A percentile compares a stretch with the other conserved stretches of the same genome.
These are phyloP conservation scores for Coelopa frigida DNA, from an alignment of 1,140 invertebrate species.

Conservation along the genomic window DNA sequence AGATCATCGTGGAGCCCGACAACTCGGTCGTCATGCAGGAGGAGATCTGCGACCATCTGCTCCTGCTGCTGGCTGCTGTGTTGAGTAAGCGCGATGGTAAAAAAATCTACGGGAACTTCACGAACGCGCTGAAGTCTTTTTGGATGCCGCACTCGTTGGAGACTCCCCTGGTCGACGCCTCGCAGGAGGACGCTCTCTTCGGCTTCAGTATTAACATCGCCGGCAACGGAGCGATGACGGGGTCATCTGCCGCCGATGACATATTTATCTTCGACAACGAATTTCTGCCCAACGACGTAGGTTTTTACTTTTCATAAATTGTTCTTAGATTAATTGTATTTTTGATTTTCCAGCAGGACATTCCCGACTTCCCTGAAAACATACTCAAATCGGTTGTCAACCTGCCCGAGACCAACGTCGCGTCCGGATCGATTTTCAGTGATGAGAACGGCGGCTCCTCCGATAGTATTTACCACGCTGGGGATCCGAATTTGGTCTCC, in stretches of 20 bases:
- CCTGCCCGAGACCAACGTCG: background rate
- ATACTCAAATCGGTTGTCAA: constrained; percentile 3
- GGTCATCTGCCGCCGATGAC: constrained; percentile 24
- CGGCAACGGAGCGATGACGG: background rate
- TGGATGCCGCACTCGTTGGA: constrained; percentile 36
- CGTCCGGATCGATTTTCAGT: background rate
- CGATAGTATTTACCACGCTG: constrained; percentile 19
- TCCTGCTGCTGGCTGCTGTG: constrained; percentile 33
- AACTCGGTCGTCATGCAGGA: constrained; percentile 41
- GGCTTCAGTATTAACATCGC: constrained; percentile 19
- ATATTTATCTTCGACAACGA: constrained; percentile 36
- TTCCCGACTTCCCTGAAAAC: constrained; percentile 14
- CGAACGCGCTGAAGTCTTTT: constrained; percentile 26
- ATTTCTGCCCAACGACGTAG: constrained; percentile 24
- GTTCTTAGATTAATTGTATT: background rate
- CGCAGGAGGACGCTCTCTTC: constrained; percentile 13
- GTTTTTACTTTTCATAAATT: constrained; percentile 1
- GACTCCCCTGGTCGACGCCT: constrained; percentile 23
- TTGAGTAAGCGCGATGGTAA: constrained; percentile 32
- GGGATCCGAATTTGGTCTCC: constrained; percentile 31
- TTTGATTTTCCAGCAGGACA: constrained; percentile 4
- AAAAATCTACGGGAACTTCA: constrained; percentile 29
- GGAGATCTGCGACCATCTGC: constrained; percentile 40
- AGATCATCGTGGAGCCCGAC: constrained; percentile 39
- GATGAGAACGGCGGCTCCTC: background rate